A percentile compares a stretch with the other conserved stretches of the same genome.
phyloP scores from a whole-genome alignment of 2,888 invertebrate genomes.

The Lithophane socia region DNA sequence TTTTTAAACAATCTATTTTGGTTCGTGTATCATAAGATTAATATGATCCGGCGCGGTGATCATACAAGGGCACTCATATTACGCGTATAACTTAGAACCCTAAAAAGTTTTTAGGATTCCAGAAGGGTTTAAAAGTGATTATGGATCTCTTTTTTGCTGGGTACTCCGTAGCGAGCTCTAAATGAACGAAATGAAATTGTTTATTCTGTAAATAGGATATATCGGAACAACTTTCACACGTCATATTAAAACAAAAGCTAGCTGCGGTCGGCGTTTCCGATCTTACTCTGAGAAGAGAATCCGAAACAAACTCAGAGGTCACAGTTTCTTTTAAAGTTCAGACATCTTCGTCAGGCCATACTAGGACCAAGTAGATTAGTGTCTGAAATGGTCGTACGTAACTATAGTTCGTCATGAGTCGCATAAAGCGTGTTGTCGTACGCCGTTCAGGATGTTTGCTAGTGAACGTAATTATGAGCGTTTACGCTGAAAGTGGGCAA shows the following conservation, averaged over 20 bases:
- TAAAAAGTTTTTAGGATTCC: not conserved
- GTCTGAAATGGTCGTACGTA: too few relatives aligned
- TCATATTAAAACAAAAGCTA: too few relatives aligned
- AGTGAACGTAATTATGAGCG: not conserved
- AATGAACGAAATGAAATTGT: too few relatives aligned
- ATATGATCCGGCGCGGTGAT: not conserved
- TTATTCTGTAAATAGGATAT: too few relatives aligned
- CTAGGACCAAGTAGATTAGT: too few relatives aligned
- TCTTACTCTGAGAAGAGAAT: too few relatives aligned
- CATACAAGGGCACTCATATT: not conserved
- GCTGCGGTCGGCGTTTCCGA: too few relatives aligned
- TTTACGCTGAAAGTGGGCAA: too few relatives aligned
- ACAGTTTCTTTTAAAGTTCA: too few relatives aligned
- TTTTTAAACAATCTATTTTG: not conserved
- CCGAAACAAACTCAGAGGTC: too few relatives aligned
- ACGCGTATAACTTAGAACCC: not conserved
- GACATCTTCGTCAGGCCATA: too few relatives aligned
- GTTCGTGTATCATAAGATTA: not conserved
- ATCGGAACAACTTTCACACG: too few relatives aligned
- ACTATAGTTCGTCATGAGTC: not conserved
- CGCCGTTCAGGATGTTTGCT: not conserved
- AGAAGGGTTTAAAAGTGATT: not conserved
- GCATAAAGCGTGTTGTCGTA: not conserved
- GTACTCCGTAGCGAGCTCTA: not conserved
- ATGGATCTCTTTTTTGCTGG: not conserved